Conservation (phyloP, 2,888 invertebrate genomes). For the Drosophila peninsularis region DNA sequence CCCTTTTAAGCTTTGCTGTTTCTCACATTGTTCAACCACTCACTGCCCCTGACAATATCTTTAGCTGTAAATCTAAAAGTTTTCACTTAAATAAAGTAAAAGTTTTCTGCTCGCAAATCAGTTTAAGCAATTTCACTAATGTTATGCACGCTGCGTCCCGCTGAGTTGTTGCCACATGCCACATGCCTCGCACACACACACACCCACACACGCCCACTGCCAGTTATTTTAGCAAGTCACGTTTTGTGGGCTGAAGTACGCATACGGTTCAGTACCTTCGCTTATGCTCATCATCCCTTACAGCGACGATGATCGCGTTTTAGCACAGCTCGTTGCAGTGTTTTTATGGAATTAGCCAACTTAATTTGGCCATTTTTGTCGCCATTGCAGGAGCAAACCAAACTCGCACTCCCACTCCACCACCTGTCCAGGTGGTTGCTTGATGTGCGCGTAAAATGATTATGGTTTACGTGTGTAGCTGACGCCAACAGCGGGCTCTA, state of each 20-base stretch:
- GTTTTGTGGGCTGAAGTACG: constrained; percentile 41
- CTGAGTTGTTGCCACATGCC: constrained; percentile 19
- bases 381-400: constrained; percentile 27
- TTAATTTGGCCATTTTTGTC: constrained; percentile 56
- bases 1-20: neutral
- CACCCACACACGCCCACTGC: constrained; percentile 1
- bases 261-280: constrained; percentile 19
- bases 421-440: constrained; percentile 7
- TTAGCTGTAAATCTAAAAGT: constrained; percentile 8
- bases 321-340: constrained; percentile 21
- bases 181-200: neutral
- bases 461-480: constrained; percentile 41
- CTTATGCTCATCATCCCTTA: constrained; percentile 17
- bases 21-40: neutral
- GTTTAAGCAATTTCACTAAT: constrained; percentile 45
- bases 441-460: constrained; percentile 62
- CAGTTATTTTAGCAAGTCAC: constrained; percentile 31
- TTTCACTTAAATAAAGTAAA: constrained; percentile 13
- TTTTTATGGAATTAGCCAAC: constrained; percentile 61
- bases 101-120: constrained; percentile 27
- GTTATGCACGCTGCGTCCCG: constrained; percentile 16
- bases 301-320: constrained; percentile 18
- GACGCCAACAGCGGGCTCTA: neutral
- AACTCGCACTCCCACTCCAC: neutral
- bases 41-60: neutral